phyloP scores from a whole-genome alignment of 2,888 invertebrate genomes.

The Drosophila subsilvestris region DNA sequence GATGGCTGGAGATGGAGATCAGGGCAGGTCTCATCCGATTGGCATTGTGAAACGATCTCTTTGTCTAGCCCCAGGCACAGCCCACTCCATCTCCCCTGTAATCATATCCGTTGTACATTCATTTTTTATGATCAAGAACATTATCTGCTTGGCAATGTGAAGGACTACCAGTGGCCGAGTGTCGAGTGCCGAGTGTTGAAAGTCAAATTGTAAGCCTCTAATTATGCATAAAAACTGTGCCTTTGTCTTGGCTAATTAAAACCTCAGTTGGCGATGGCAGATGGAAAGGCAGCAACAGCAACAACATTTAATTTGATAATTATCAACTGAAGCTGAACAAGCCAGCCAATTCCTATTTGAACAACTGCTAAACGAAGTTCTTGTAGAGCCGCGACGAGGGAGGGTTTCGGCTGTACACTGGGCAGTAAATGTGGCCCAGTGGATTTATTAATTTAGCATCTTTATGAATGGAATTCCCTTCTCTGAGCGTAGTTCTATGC shows the following conservation, averaged over 20 bases:
- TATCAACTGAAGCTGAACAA: conserved; percentile 43
- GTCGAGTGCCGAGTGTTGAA: conserved; percentile 16
- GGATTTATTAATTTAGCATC: conserved; percentile 18
- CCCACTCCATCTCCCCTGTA: background rate
- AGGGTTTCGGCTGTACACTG: background rate
- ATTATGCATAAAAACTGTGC: conserved; percentile 70
- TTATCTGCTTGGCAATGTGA: conserved; percentile 47
- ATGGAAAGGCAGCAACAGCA: conserved; percentile 5
- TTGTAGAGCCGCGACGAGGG: conserved; percentile 25
- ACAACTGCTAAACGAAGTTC: conserved; percentile 70
- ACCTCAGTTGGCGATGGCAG: conserved; percentile 14
- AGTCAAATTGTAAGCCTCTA: conserved; percentile 42
- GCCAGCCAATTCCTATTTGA: conserved; percentile 47
- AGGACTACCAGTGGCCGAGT: conserved; percentile 41
- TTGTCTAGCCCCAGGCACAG: background rate
- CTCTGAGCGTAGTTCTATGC: background rate
- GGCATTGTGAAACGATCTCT: conserved; percentile 4
- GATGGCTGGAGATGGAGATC: no score
- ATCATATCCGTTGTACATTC: background rate
- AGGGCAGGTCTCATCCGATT: background rate
- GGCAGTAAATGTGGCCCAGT: no score
- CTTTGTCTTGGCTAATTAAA: conserved; percentile 53
- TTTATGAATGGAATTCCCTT: background rate
- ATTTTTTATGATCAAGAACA: conserved; percentile 4
- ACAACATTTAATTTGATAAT: conserved; percentile 28